Evolutionary conservation across 2,797 vertebrate genomes (phyloP).

Genomic region (Cirrhinus mrigala): DNA sequence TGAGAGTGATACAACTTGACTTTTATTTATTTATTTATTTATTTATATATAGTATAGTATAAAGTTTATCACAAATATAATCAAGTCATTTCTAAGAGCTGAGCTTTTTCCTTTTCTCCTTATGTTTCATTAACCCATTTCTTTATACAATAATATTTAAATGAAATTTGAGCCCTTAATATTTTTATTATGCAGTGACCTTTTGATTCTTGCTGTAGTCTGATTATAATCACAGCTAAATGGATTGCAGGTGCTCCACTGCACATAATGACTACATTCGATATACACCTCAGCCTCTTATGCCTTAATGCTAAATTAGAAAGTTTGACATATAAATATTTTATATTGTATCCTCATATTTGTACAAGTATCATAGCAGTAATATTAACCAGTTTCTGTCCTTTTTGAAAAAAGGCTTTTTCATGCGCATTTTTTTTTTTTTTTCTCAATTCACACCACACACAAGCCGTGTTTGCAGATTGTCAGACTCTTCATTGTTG

Average conservation of each 20-base stretch:
- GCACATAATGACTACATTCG: not conserved
- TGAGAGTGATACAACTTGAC: no score
- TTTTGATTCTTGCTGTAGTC: not conserved
- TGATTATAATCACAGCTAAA: not conserved
- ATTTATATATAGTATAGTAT: no score
- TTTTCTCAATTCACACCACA: not conserved
- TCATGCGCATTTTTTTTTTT: not conserved
- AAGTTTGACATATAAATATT: not conserved
- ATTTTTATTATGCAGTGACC: not conserved
- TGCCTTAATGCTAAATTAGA: not conserved
- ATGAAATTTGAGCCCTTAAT: not conserved
- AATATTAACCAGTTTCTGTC: not conserved
- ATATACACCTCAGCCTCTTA: not conserved
- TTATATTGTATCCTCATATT: not conserved
- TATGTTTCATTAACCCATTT: not conserved
- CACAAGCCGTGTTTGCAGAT: not conserved
- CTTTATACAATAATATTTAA: not conserved
- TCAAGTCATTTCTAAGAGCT: no score
- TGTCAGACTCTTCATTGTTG: slow-evolving; percentile 13
- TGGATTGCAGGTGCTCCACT: not conserved
- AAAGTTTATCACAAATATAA: no score
- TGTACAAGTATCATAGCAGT: not conserved
- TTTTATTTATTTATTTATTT: no score
- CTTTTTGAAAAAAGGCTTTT: not conserved
- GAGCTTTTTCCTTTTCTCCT: no score